phyloP scores from a whole-genome alignment of 2,888 invertebrate species.

The Tillus elongatus region DNA sequence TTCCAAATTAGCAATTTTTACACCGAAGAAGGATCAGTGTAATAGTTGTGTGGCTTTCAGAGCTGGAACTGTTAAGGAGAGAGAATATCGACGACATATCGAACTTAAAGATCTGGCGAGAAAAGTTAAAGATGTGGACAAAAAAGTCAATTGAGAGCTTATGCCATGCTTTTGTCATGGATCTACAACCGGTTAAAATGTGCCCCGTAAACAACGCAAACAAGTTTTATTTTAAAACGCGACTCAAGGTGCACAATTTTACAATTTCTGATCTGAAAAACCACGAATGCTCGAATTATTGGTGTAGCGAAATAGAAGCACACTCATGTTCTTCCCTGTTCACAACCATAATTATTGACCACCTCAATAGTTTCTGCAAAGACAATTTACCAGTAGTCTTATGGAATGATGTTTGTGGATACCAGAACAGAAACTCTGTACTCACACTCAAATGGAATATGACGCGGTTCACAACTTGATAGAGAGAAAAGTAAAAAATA shows the following conservation, averaged over 20 bases:
- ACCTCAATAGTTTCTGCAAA: too few species aligned
- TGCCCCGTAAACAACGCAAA: slow-evolving; percentile 13
- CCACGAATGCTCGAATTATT: too few species aligned
- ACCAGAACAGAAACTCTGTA: too few species aligned
- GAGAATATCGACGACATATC: slow-evolving; percentile 6
- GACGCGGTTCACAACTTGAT: too few species aligned
- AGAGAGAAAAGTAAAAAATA: too few species aligned
- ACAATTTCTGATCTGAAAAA: too few species aligned
- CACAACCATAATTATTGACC: too few species aligned
- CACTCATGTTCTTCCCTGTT: too few species aligned
- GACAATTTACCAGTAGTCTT: too few species aligned
- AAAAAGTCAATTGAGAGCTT: slow-evolving; percentile 5
- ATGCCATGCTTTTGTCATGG: slow-evolving; percentile 13
- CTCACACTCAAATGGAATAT: too few species aligned
- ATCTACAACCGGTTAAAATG: slow-evolving; percentile 16
- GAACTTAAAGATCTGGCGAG: slow-evolving; percentile 9
- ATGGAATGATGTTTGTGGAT: too few species aligned
- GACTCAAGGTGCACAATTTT: slow-evolving; percentile 12
- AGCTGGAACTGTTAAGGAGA: slow-evolving; percentile 13
- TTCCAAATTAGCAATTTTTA: slow-evolving; percentile 11
- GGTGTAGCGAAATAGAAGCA: too few species aligned
- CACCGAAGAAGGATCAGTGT: slow-evolving; percentile 16
- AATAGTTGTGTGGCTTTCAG: slow-evolving; percentile 15
- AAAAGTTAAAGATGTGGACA: slow-evolving; percentile 7
- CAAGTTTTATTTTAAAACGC: slow-evolving; percentile 17